Percentiles rank a stretch among this genome's conserved stretches.
These are phyloP conservation scores for Phycodurus eques DNA, from an alignment of 2,113 vertebrate genomes.

Conservation along the genomic window DNA sequence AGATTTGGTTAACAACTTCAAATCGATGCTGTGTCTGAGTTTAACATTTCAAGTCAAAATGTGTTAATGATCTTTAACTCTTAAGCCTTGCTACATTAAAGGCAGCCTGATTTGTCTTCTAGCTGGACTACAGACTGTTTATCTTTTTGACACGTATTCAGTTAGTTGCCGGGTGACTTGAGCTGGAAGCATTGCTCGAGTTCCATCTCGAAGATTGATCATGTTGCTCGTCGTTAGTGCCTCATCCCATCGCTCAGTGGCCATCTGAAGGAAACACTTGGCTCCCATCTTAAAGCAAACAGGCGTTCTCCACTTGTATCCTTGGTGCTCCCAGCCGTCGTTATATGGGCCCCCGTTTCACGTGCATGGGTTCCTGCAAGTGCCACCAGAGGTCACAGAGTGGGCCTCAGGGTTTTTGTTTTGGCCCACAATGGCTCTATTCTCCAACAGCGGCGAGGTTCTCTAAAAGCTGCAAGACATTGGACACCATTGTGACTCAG, in stretches of 20 bases:
- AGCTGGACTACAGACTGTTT: not conserved
- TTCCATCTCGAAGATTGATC: conserved; percentile 32
- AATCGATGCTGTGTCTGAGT: not conserved
- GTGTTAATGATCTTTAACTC: not conserved
- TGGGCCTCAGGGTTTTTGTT: conserved; percentile 70
- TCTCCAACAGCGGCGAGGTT: conserved; percentile 53
- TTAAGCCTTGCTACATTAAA: not conserved
- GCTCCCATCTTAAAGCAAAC: conserved; percentile 42
- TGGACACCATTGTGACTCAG: conserved; percentile 62
- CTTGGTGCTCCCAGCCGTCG: conserved; percentile 43
- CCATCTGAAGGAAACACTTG: conserved; percentile 35
- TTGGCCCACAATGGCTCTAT: conserved; percentile 66
- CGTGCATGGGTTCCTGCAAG: conserved; percentile 49
- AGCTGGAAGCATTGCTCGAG: conserved; percentile 3
- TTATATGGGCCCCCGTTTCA: conserved; percentile 26
- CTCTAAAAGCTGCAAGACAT: conserved; percentile 48
- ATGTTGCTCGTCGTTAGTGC: conserved; percentile 23
- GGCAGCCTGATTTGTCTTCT: not conserved
- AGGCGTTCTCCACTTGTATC: conserved; percentile 31
- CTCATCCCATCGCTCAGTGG: conserved; percentile 32
- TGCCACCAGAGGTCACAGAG: conserved; percentile 67
- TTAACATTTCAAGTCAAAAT: not conserved
- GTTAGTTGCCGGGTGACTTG: conserved; percentile 40
- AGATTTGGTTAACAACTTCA: not conserved
- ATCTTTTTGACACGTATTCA: conserved; percentile 24